Conservation (phyloP, 2,113 vertebrate species). For the Takifugu flavidus region DNA sequence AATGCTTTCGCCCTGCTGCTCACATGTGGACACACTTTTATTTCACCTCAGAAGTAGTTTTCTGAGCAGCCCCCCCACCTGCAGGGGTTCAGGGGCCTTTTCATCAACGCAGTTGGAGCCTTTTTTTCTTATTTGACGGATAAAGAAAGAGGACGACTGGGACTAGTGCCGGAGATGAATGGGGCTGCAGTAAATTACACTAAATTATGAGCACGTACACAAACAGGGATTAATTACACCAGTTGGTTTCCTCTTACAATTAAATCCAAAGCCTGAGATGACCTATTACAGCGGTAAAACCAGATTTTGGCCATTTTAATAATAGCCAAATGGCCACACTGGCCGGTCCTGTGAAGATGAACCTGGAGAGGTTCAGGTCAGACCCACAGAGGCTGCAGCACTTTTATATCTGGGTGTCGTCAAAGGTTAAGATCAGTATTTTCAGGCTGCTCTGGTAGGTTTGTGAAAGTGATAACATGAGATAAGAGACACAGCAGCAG, state of each 20-base stretch:
- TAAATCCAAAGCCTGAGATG: too few relatives aligned
- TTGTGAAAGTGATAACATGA: constrained; percentile 18
- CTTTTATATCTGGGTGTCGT: background rate
- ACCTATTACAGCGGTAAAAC: too few relatives aligned
- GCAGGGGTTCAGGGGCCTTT: constrained; percentile 28
- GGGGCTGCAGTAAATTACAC: too few relatives aligned
- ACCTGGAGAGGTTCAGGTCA: background rate
- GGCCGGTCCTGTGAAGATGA: background rate
- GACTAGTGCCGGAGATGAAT: background rate
- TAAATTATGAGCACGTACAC: too few relatives aligned
- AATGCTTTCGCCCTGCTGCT: constrained; percentile 16
- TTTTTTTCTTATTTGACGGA: constrained; percentile 11
- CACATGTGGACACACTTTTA: constrained; percentile 26
- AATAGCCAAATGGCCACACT: too few relatives aligned
- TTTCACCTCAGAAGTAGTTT: constrained; percentile 37
- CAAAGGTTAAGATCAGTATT: constrained; percentile 4
- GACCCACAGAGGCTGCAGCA: background rate
- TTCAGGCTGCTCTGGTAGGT: constrained; percentile 5
- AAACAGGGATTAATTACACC: too few relatives aligned
- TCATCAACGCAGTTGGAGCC: background rate
- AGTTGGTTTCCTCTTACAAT: too few relatives aligned
- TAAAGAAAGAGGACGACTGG: constrained; percentile 6
- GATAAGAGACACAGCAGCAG: constrained; percentile 12
- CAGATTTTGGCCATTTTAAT: too few relatives aligned
- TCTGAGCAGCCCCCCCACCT: constrained; percentile 21